Evolutionary conservation across 2,888 invertebrate genomes (phyloP).

Genomic region (Himalopsyche anomala): DNA sequence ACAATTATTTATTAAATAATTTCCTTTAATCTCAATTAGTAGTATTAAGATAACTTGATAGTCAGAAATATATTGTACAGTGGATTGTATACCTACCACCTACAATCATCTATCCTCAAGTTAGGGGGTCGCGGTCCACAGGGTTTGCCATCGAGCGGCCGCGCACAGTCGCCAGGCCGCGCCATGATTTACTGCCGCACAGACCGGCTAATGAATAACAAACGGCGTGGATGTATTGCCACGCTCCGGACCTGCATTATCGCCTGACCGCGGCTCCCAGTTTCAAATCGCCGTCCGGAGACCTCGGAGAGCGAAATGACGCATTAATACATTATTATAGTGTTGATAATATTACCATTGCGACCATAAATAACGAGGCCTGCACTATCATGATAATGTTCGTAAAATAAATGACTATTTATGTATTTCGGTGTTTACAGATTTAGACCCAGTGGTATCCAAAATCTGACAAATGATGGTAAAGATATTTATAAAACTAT

Average conservation of each 20-base stretch:
- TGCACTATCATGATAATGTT: background rate
- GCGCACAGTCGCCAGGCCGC: background rate
- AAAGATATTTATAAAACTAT: no score
- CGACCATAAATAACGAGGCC: background rate
- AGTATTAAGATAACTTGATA: no score
- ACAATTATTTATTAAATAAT: no score
- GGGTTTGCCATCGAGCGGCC: background rate
- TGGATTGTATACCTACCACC: background rate
- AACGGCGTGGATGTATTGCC: conserved; percentile 20
- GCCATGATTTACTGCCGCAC: conserved; percentile 15
- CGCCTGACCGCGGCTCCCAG: conserved; percentile 11
- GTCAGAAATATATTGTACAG: no score
- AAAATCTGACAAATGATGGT: background rate
- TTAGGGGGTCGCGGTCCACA: background rate
- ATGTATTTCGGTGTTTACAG: background rate
- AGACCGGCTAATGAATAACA: conserved; percentile 15
- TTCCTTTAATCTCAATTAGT: no score
- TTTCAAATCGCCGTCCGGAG: conserved; percentile 18
- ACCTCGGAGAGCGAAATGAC: conserved; percentile 16
- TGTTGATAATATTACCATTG: conserved; percentile 34
- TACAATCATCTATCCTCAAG: conserved; percentile 1
- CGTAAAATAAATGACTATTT: conserved; percentile 10
- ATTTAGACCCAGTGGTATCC: background rate
- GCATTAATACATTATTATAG: conserved; percentile 30
- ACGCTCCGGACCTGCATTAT: conserved; percentile 2